phyloP scores from a whole-genome alignment of 2,888 invertebrate species.

The Heliothis peltigera region DNA sequence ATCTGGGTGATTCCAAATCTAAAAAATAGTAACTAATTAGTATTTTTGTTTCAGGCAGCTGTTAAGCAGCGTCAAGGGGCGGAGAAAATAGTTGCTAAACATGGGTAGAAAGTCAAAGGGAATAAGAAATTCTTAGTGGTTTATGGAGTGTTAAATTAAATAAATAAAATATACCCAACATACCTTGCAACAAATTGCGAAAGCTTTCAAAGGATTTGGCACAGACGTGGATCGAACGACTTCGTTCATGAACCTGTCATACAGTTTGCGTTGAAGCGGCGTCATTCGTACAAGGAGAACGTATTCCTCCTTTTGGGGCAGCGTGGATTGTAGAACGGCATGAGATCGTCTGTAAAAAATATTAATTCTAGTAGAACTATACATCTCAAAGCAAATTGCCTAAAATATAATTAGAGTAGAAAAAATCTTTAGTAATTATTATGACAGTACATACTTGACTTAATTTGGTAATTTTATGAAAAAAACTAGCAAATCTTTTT shows the following conservation, averaged over 20 bases:
- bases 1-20: constrained; percentile 98
- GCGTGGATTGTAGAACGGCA: constrained; percentile 96
- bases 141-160: not conserved
- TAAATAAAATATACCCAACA: constrained; percentile 12
- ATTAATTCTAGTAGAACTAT: not conserved
- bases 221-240: constrained; percentile 95
- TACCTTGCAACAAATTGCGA: constrained; percentile 99
- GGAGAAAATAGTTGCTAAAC: no score
- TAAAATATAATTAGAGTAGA: no score
- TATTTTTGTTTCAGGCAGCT: no score
- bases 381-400: no score
- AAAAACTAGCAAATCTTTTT: no score
- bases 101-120: no score
- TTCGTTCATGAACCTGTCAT: constrained; percentile 98
- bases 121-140: no score
- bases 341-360: constrained; percentile 93
- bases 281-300: constrained; percentile 97
- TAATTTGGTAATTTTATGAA: no score
- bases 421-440: no score
- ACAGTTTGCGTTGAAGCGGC: constrained; percentile 96
- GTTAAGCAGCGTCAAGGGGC: no score
- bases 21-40: constrained; percentile 31
- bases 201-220: constrained; percentile 98
- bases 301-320: constrained; percentile 98
- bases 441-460: no score